Evolutionary conservation across 92 coral and sea anemone species (phyloP), one percentile per base, ranked within the genome.

Genomic region (Phenganax subtilis): DNA sequence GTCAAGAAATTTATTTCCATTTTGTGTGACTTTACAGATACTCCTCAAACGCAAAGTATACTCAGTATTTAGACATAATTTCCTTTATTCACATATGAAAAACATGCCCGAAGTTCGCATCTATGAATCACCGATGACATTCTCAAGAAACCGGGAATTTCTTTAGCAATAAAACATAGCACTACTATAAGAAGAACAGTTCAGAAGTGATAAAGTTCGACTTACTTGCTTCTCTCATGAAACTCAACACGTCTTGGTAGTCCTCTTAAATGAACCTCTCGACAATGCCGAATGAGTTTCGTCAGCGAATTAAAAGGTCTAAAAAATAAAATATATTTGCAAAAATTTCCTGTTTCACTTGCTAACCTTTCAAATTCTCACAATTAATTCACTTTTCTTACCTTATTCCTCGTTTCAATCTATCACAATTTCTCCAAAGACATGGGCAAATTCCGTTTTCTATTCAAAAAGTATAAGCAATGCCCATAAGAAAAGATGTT

Each of bases 381-480:
- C 57, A 0, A 55, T 8, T 72, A 16, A 0, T 51, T 72, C 9
- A 12, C 44, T 10, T 17, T 37, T n/a, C 89, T 37, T 83, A 93
- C 98, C 96, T 87, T 59, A 83, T 57, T 73, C 98, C 98, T 76
- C 96, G 85, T 64, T 79, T 79, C 3, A 79, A 62, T 72, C 98
- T 85, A 14, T 90, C 91, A 64, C 98, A 94, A 3, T 96, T 92
- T 16, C 90, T 84, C 98, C 98, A 94, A 64, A 90, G 83, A 80
- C 98, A 94, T 81, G 92, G 98, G 71, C 90, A 94, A 61, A 90
- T 53, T 1, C 98, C 97, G 76, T 94, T 97, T 75, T 93, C 98
- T 94, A 28, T 55, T 31, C 6, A 14, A 77, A 2, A 7, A 77
- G 53, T 37, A 37, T 37, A 37, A 37, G 47, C 47, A 37, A 37